Evolutionary conservation across 53 echinoderm and acorn worm species (phyloP).

Genomic region (Temnopleurus reevesii): DNA sequence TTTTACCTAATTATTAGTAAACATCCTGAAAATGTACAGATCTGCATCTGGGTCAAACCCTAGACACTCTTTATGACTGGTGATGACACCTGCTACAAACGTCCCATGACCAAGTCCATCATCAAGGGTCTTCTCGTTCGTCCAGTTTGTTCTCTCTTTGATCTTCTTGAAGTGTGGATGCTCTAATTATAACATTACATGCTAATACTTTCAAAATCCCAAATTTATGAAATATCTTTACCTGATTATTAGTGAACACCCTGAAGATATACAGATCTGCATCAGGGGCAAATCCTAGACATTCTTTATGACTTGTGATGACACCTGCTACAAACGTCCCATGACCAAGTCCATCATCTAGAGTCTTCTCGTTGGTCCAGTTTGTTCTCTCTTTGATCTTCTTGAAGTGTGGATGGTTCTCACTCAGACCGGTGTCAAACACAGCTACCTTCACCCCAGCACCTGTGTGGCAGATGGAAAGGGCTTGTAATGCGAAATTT

Average conservation of each 20-base stretch:
- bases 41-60: constrained; percentile 97
- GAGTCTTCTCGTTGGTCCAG: constrained; percentile 99
- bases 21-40: constrained; percentile 88
- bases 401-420: constrained; percentile 97
- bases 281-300: constrained; percentile 96
- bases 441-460: constrained; percentile 90
- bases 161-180: too few species aligned
- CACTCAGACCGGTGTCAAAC: constrained; percentile 96
- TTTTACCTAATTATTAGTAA: constrained; percentile 94
- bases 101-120: constrained; percentile 97
- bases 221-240: too few species aligned
- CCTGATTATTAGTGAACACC: constrained; percentile 98
- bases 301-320: constrained; percentile 91
- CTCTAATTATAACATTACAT: too few species aligned
- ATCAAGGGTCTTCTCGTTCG: constrained; percentile 93
- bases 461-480: constrained; percentile 65
- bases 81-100: constrained; percentile 95
- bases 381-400: constrained; percentile 91
- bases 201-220: too few species aligned
- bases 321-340: constrained; percentile 99
- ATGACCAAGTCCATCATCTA: constrained; percentile 96
- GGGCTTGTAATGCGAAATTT: too few species aligned
- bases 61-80: constrained; percentile 81
- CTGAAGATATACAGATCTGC: constrained; percentile 96
- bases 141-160: constrained; percentile 92